phyloP scores from a whole-genome alignment of 92 coral and sea anemone genomes.

The Phenganax subtilis region DNA sequence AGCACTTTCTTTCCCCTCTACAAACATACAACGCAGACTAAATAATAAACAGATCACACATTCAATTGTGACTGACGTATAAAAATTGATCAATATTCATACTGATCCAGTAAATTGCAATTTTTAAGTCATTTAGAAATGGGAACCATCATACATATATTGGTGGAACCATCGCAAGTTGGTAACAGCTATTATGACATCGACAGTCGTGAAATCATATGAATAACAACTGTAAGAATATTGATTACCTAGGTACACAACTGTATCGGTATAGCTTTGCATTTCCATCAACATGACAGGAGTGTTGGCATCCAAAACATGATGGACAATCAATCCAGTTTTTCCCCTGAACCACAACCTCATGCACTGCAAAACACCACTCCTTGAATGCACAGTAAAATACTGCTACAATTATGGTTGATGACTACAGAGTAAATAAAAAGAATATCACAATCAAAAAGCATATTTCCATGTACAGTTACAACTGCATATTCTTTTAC shows the following conservation, averaged over 20 bases:
- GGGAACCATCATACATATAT: too few species aligned
- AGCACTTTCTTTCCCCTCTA: too few species aligned
- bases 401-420: conserved; percentile 12
- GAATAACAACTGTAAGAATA: neutral
- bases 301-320: conserved; percentile 18
- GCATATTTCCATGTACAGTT: too few species aligned
- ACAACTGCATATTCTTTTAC: neutral
- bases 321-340: conserved; percentile 26
- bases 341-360: conserved; percentile 3
- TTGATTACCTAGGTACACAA: conserved; percentile 18
- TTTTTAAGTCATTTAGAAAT: too few species aligned
- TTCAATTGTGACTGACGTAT: too few species aligned
- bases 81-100: too few species aligned
- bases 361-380: conserved; percentile 27
- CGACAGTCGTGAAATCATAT: neutral
- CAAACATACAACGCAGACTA: too few species aligned
- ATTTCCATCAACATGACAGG: conserved; percentile 30
- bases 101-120: too few species aligned
- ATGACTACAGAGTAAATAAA: conserved; percentile 5
- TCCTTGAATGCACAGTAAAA: conserved; percentile 24
- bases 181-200: too few species aligned
- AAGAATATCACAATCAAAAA: neutral
- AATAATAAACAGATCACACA: too few species aligned
- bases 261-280: conserved; percentile 24
- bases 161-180: too few species aligned